Evolutionary conservation across 2,113 vertebrate species (phyloP).

Genomic region (Hippopotamus amphibius): DNA sequence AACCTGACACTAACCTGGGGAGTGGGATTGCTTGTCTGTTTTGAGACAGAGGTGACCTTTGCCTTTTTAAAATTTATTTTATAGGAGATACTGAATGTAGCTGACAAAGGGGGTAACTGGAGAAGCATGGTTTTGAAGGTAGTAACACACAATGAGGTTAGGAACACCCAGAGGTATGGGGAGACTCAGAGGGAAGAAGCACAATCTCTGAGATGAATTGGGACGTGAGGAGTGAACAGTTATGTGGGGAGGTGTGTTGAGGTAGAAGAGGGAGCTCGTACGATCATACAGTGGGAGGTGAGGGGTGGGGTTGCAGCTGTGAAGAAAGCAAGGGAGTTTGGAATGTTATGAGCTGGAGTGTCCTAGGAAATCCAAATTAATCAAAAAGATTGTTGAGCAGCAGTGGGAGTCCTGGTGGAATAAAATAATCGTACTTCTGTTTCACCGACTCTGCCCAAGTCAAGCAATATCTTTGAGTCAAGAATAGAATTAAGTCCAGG

Average conservation of each 20-base stretch:
- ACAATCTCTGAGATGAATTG: not conserved
- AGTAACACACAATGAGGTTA: not conserved
- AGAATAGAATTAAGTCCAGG: not conserved
- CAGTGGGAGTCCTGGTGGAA: not conserved
- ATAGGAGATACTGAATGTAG: not conserved
- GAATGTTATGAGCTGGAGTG: not conserved
- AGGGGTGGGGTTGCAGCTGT: not conserved
- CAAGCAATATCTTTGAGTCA: slow-evolving; percentile 12
- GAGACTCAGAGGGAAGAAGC: not conserved
- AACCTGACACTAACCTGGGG: not conserved
- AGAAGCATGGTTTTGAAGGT: not conserved
- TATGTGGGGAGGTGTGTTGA: not conserved
- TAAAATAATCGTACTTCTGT: not conserved
- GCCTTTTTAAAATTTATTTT: not conserved
- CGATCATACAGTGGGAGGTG: not conserved
- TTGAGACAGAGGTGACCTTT: not conserved
- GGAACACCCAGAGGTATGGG: not conserved
- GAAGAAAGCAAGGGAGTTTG: not conserved
- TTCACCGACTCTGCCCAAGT: not conserved
- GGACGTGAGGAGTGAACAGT: not conserved
- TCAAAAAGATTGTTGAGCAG: not conserved
- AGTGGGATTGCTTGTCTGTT: not conserved
- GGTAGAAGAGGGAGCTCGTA: not conserved
- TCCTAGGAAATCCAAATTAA: slow-evolving; percentile 25
- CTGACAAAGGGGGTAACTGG: not conserved